Evolutionary conservation across 2,888 invertebrate species (phyloP).

Genomic region (Ormia ochracea): DNA sequence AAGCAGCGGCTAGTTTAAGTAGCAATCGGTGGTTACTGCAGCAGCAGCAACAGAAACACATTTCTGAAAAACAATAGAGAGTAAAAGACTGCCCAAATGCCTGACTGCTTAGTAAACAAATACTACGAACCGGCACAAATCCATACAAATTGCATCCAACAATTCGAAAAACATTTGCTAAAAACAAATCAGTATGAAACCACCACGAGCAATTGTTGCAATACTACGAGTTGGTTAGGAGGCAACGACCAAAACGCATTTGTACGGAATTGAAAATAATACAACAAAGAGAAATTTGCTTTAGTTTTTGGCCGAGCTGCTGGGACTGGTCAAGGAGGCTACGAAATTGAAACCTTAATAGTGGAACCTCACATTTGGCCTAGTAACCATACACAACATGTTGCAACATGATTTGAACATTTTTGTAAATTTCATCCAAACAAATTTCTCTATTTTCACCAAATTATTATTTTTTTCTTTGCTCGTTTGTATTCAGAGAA

Average conservation of each 20-base stretch:
- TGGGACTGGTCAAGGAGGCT: conserved; percentile 32
- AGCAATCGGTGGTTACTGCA: conserved; percentile 24
- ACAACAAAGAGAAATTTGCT: conserved; percentile 27
- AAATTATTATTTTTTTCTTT: too few species aligned
- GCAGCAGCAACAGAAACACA: neutral
- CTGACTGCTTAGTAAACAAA: neutral
- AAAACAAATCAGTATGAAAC: neutral
- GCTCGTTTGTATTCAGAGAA: too few species aligned
- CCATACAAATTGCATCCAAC: conserved; percentile 44
- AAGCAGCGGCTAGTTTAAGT: conserved; percentile 34
- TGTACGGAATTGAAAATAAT: conserved; percentile 28
- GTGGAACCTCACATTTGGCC: neutral
- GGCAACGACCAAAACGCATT: neutral
- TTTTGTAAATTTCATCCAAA: neutral
- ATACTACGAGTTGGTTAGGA: neutral
- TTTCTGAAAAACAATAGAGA: conserved; percentile 32
- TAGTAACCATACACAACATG: conserved; percentile 22
- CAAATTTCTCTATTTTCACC: neutral
- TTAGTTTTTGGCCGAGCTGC: conserved; percentile 10
- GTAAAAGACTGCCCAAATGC: conserved; percentile 2
- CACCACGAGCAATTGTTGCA: conserved; percentile 21
- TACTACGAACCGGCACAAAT: too few species aligned
- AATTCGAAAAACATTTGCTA: neutral
- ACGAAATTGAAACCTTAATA: conserved; percentile 19
- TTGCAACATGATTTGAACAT: conserved; percentile 20